phyloP scores from a whole-genome alignment of 2,113 vertebrate species.

The Amblyornis subalaris region DNA sequence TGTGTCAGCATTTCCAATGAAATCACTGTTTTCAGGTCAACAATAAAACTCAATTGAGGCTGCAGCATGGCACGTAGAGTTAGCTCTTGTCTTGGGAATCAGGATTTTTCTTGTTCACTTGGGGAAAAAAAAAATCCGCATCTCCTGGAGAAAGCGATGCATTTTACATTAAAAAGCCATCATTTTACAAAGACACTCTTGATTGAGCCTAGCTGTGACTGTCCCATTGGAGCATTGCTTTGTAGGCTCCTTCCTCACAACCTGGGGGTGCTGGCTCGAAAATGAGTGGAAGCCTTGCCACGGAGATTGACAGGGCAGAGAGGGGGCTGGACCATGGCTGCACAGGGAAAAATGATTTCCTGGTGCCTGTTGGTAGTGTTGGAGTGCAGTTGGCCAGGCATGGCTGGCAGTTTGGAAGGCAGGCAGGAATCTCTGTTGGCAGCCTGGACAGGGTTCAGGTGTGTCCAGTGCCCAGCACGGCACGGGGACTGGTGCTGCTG shows the following conservation, averaged over 20 bases:
- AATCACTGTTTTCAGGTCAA: conserved; percentile 62
- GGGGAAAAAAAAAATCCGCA: neutral
- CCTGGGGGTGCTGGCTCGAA: neutral
- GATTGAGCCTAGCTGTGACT: neutral
- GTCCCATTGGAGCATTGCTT: neutral
- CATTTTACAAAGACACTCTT: neutral
- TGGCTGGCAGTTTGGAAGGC: neutral
- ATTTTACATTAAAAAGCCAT: neutral
- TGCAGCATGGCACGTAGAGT: neutral
- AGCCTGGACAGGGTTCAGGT: neutral
- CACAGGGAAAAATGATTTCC: neutral
- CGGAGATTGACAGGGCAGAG: neutral
- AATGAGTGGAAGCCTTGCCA: neutral
- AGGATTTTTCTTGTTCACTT: conserved; percentile 7
- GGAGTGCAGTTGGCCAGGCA: neutral
- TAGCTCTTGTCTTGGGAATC: neutral
- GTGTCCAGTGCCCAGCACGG: neutral
- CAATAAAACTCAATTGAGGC: conserved; percentile 21
- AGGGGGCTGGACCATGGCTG: fast-evolving
- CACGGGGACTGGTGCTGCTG: fast-evolving
- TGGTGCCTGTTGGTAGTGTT: neutral
- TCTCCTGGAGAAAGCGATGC: neutral
- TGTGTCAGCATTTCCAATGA: conserved; percentile 60
- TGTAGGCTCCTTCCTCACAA: neutral
- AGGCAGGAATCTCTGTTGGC: neutral